These are phyloP conservation scores for Idaea biselata DNA, from an alignment of 2,888 invertebrate species.

Conservation along the genomic window DNA sequence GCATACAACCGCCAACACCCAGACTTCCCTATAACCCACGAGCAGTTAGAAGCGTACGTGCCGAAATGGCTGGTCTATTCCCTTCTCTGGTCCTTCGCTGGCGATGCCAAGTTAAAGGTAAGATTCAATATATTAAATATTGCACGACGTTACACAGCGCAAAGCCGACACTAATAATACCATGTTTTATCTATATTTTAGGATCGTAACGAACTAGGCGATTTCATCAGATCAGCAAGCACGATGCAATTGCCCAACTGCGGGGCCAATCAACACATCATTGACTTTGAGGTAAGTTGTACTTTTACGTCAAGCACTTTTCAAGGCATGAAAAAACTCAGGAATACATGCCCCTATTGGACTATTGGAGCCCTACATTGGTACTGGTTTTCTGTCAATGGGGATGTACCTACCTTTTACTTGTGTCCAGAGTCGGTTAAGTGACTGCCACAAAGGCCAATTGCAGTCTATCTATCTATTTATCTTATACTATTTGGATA, in stretches of 20 bases:
- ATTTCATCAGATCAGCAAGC: slow-evolving; percentile 96
- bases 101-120: slow-evolving; percentile 98
- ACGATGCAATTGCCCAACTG: slow-evolving; percentile 95
- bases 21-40: slow-evolving; percentile 96
- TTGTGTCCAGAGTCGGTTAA: no score
- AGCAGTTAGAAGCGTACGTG: slow-evolving; percentile 96
- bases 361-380: no score
- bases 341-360: no score
- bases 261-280: slow-evolving; percentile 89
- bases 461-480: no score
- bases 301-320: slow-evolving; percentile 17
- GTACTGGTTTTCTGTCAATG: no score
- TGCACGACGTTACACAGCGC: no score
- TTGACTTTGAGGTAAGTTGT: slow-evolving; percentile 93
- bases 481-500: no score
- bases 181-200: slow-evolving; percentile 6
- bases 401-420: no score
- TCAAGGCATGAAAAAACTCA: no score
- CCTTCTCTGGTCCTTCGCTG: slow-evolving; percentile 98
- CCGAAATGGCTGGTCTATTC: slow-evolving; percentile 96
- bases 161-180: not conserved
- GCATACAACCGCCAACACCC: slow-evolving; percentile 95
- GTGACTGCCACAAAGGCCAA: no score
- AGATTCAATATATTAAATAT: slow-evolving; percentile 22
- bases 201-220: slow-evolving; percentile 94